phyloP scores from a whole-genome alignment of 2,888 invertebrate species.

The Empis livida region DNA sequence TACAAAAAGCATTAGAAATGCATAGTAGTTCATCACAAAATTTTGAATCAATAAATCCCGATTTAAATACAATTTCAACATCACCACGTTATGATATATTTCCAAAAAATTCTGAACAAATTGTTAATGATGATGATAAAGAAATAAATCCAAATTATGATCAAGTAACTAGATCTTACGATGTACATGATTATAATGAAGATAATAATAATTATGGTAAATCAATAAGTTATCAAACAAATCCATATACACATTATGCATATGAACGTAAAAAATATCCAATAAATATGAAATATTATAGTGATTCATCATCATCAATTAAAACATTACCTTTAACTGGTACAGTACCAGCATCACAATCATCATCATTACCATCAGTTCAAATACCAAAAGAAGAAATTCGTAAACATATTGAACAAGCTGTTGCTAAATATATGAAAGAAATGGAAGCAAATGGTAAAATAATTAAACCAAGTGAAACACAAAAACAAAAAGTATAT shows the following conservation, averaged over 20 bases:
- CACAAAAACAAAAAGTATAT: conserved; percentile 25
- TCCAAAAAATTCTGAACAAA: too few species aligned
- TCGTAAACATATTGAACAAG: conserved; percentile 34
- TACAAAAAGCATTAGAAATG: conserved; percentile 31
- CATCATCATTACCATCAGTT: conserved; percentile 22
- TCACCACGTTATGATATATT: too few species aligned
- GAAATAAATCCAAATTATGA: conserved; percentile 15
- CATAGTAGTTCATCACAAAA: conserved; percentile 21
- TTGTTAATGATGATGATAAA: conserved; percentile 1
- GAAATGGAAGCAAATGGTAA: conserved; percentile 32
- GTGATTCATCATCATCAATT: too few species aligned
- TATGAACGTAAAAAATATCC: too few species aligned
- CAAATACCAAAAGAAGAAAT: conserved; percentile 33
- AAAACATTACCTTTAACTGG: too few species aligned
- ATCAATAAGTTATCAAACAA: neutral
- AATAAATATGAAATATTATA: too few species aligned
- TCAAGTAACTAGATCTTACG: conserved; percentile 21
- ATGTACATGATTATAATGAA: conserved; percentile 16
- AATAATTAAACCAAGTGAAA: conserved; percentile 19
- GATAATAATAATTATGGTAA: neutral
- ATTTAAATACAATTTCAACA: conserved; percentile 1
- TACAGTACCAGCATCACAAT: neutral
- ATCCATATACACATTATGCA: too few species aligned
- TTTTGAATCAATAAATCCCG: conserved; percentile 2
- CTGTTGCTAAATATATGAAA: conserved; percentile 35